phyloP scores from a whole-genome alignment of 2,797 vertebrate genomes.

The Cynopterus sphinx region DNA sequence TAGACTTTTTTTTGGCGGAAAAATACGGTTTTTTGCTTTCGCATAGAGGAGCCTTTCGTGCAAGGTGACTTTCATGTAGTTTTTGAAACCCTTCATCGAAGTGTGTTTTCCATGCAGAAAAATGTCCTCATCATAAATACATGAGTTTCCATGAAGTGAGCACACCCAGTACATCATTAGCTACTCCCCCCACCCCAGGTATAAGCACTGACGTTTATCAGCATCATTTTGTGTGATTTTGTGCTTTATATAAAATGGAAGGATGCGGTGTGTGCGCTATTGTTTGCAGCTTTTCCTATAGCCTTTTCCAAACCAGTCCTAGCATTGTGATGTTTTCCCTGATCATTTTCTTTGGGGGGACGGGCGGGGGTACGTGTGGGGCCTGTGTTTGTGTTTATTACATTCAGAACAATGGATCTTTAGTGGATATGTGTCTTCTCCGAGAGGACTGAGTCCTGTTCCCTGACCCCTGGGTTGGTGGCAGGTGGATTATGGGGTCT shows the following conservation, averaged over 20 bases:
- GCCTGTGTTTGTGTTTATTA: neutral
- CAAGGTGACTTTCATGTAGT: neutral
- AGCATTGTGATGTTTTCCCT: neutral
- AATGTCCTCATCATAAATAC: neutral
- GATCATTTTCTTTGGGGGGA: neutral
- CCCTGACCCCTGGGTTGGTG: neutral
- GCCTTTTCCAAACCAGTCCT: neutral
- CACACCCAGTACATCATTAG: fast-evolving
- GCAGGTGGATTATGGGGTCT: neutral
- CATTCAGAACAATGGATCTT: neutral
- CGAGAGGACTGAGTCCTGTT: neutral
- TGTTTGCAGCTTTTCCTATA: neutral
- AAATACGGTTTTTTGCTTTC: neutral
- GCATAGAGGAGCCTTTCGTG: neutral
- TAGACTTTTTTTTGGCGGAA: neutral
- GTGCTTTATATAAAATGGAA: neutral
- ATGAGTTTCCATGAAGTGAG: neutral
- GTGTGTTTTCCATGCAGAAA: neutral
- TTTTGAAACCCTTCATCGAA: neutral
- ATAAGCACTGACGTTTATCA: neutral
- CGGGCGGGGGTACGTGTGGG: neutral
- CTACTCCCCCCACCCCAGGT: neutral
- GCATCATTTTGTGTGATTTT: neutral
- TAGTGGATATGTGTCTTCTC: neutral
- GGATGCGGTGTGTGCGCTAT: fast-evolving